Conservation (phyloP, 2,888 invertebrate genomes). For the Chirona hameri region DNA sequence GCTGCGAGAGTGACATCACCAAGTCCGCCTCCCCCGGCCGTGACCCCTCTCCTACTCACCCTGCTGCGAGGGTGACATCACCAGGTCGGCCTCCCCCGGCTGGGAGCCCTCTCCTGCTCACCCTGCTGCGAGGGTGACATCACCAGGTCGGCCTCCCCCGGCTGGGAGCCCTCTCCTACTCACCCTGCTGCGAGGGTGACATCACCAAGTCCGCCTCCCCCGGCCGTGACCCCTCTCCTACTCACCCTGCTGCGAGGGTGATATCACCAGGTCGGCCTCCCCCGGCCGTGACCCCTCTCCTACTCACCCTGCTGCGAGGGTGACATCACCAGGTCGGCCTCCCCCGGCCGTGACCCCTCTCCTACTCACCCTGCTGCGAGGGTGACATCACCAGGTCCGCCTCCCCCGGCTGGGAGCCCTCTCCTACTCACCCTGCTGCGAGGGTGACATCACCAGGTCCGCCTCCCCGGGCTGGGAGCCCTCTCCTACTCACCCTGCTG, state of each 20-base stretch:
- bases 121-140: slow-evolving; percentile 9
- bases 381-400: slow-evolving; percentile 12
- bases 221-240: slow-evolving; percentile 33
- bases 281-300: slow-evolving; percentile 34
- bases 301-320: neutral
- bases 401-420: slow-evolving; percentile 33
- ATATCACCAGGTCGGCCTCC: neutral
- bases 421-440: neutral
- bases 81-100: neutral
- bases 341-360: slow-evolving; percentile 34
- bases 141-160: slow-evolving; percentile 7
- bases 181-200: slow-evolving; percentile 8
- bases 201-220: neutral
- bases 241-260: slow-evolving; percentile 3
- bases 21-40: slow-evolving; percentile 1
- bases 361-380: neutral
- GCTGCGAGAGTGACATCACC: neutral
- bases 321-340: slow-evolving; percentile 8
- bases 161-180: slow-evolving; percentile 32
- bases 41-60: slow-evolving; percentile 32
- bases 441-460: slow-evolving; percentile 3
- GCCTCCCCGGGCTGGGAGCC: slow-evolving; percentile 32
- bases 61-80: slow-evolving; percentile 22
- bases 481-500: neutral
- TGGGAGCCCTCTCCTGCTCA: slow-evolving; percentile 32